Base-by-base conservation (phyloP, 2,888 invertebrate genomes). In the Phortica magna region DNA sequence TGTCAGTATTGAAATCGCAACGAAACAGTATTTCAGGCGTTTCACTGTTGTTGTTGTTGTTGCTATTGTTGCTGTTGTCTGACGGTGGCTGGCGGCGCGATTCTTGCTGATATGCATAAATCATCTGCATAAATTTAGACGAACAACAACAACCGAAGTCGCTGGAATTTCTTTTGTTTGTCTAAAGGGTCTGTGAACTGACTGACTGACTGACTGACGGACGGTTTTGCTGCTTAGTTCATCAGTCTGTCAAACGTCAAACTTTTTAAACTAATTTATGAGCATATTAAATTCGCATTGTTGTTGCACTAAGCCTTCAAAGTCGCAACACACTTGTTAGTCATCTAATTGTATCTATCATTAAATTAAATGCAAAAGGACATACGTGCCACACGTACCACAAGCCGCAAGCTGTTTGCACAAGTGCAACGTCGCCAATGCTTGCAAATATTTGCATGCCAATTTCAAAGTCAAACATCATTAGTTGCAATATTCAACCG, bases 111-210 rank as follows among this genome's bases (percentile, higher is more conserved):
- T 82, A 84, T 82, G 79, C 83, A 90, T 90, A 89, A 89, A 89
- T 89, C 89, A 89, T 89, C 83, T 83, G 89, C 84, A 89, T 87
- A 89, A 89, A 84, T 84, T 85, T 84, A 76, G 77, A 61, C 17
- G 74, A 57, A 55, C 72, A 22, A 59, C 17, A 70, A 76, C 75
- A 83, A 78, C 53, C 10, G 22, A 48, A 19, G 68, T 77, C 73
- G 77, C 74, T 81, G 86, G 89, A 89, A 90, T 89, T 88, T 88
- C 88, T 77, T 84, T 85, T 83, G 87, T 87, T 84, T 71, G 48
- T 0, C 48, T 2, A 12, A 1, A 31, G 48, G 71, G 41, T 72
- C 64, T 39, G 55, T 53, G 22, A 64, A 74, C 53, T 77, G 48
- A 76, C 78, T 80, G 41, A 43, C 19, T 22, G 53, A 22, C 71